Percentiles rank a stretch among this genome's conserved stretches.
phyloP scores from a whole-genome alignment of 1,140 invertebrate species.

The Neelides sp. region DNA sequence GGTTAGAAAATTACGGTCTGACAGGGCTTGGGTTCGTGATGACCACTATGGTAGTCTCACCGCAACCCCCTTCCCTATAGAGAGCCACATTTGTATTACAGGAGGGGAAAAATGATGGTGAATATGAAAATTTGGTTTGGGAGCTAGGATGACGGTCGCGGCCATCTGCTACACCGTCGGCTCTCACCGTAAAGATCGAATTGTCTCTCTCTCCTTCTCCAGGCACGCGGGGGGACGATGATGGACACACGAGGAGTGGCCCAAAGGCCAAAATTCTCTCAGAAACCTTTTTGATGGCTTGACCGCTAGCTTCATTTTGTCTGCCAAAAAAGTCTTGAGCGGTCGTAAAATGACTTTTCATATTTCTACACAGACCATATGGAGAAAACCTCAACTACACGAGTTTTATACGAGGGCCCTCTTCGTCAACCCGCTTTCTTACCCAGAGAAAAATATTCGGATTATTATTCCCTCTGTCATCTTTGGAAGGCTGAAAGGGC shows the following conservation, averaged over 20 bases:
- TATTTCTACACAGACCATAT: conserved; percentile 17
- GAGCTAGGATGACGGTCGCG: conserved; percentile 4
- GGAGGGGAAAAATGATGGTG: conserved; percentile 22
- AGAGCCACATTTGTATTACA: conserved; percentile 26
- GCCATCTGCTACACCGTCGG: conserved; percentile 24
- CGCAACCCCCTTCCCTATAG: no score
- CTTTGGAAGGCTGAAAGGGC: no score
- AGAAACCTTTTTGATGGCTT: conserved; percentile 21
- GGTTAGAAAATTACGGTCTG: conserved; percentile 29
- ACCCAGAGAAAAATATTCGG: no score
- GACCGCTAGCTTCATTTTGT: conserved; percentile 28
- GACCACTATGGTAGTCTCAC: no score
- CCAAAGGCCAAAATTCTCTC: background rate
- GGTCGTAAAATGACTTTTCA: conserved; percentile 32
- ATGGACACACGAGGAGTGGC: conserved; percentile 22
- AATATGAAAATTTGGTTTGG: conserved; percentile 26
- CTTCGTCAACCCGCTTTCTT: conserved; percentile 14
- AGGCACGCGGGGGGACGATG: conserved; percentile 9
- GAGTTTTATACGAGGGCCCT: background rate
- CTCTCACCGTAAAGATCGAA: conserved; percentile 16
- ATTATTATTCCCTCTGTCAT: no score
- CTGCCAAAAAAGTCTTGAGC: conserved; percentile 28
- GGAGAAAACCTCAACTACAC: background rate
- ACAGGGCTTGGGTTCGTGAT: conserved; percentile 19
- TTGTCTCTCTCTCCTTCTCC: conserved; percentile 17